Conservation (phyloP, 2,797 vertebrate genomes). For the Rhinoraja longicauda region DNA sequence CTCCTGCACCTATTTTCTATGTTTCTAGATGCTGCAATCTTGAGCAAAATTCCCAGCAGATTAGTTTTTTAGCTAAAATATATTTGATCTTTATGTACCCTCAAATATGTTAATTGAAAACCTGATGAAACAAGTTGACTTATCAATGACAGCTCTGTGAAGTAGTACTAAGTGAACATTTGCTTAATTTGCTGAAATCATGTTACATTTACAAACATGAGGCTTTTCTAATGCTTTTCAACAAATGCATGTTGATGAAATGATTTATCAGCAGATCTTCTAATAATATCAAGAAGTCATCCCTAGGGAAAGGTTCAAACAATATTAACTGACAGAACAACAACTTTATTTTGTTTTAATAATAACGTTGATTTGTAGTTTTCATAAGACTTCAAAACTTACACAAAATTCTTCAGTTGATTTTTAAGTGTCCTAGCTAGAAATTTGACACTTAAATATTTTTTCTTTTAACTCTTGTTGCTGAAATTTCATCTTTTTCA, state of each 20-base stretch:
- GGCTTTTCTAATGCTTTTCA: not conserved
- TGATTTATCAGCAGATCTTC: slow-evolving; percentile 12
- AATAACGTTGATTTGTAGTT: not conserved
- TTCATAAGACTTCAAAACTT: not conserved
- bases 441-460: slow-evolving; percentile 19
- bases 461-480: slow-evolving; percentile 18
- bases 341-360: slow-evolving; percentile 3
- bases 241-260: not conserved
- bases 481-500: slow-evolving; percentile 36
- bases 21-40: too few relatives aligned
- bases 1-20: too few relatives aligned
- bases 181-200: not conserved
- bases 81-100: not conserved
- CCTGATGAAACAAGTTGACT: too few relatives aligned
- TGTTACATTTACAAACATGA: not conserved
- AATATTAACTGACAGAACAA: not conserved
- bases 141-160: not conserved
- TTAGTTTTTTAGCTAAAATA: not conserved
- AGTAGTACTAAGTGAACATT: not conserved
- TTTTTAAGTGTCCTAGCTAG: not conserved
- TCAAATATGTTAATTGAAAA: not conserved
- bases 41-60: too few relatives aligned
- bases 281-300: not conserved
- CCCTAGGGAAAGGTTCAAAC: not conserved
- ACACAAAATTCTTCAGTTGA: not conserved